Evolutionary conservation across 2,113 vertebrate genomes (phyloP).

Genomic region (Pleuronectes platessa): DNA sequence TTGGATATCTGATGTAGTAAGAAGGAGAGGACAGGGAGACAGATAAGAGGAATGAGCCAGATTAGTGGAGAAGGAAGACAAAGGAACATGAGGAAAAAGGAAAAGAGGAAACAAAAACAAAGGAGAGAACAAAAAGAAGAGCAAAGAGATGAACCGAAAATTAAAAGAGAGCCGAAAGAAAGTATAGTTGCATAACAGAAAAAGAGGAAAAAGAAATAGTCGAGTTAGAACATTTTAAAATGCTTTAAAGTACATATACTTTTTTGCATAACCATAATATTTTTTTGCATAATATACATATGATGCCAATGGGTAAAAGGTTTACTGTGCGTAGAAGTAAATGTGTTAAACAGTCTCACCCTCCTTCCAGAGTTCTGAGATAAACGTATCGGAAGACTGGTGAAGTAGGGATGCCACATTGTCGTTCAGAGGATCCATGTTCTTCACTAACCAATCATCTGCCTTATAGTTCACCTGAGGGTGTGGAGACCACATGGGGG

Average conservation of each 20-base stretch:
- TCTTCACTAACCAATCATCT: slow-evolving; percentile 91
- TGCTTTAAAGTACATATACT: neutral
- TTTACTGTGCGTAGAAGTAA: neutral
- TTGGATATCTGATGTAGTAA: slow-evolving; percentile 84
- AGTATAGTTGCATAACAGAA: slow-evolving; percentile 29
- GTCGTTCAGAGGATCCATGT: slow-evolving; percentile 94
- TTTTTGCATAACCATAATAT: neutral
- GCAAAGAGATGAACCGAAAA: slow-evolving; percentile 17
- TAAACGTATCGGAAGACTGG: slow-evolving; percentile 90
- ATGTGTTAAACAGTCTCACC: slow-evolving; percentile 77
- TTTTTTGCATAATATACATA: neutral
- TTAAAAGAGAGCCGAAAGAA: slow-evolving; percentile 3
- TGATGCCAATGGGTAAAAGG: neutral
- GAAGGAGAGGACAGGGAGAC: slow-evolving; percentile 22
- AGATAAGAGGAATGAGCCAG: slow-evolving; percentile 6
- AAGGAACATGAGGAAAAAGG: slow-evolving; percentile 15
- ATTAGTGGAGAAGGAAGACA: slow-evolving; percentile 20
- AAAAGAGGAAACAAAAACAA: slow-evolving; percentile 28
- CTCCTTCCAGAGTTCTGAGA: slow-evolving; percentile 94
- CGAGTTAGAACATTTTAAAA: slow-evolving; percentile 39
- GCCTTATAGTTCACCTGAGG: slow-evolving; percentile 92
- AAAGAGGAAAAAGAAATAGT: slow-evolving; percentile 47
- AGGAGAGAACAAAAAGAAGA: slow-evolving; percentile 29
- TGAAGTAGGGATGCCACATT: slow-evolving; percentile 90
- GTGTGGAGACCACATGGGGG: neutral